A percentile compares a stretch with the other conserved stretches of the same genome.
Evolutionary conservation across 2,113 vertebrate species (phyloP).

Genomic region (Clarias magur): DNA sequence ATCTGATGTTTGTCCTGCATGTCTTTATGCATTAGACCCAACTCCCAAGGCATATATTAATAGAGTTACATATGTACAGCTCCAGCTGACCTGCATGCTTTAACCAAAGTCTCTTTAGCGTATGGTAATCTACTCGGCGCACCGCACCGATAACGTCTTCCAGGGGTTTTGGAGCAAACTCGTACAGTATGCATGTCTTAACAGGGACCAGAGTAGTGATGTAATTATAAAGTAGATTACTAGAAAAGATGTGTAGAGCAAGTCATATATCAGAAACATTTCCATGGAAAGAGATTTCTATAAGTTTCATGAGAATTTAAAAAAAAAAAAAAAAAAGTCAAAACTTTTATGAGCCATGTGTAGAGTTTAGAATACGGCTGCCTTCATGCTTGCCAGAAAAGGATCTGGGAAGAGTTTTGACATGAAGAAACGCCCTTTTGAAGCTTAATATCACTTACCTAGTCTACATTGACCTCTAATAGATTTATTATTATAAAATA

Average conservation of each 20-base stretch:
- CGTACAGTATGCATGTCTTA: slow-evolving; percentile 47
- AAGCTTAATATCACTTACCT: too few relatives aligned
- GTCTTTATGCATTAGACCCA: background rate
- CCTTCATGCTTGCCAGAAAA: background rate
- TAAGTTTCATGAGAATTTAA: background rate
- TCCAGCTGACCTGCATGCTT: slow-evolving; percentile 63
- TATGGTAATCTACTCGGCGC: background rate
- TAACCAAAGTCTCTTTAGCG: slow-evolving; percentile 59
- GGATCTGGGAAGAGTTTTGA: too few relatives aligned
- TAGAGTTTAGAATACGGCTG: background rate
- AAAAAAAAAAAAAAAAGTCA: background rate
- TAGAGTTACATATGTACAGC: background rate
- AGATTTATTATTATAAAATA: background rate
- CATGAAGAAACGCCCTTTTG: too few relatives aligned
- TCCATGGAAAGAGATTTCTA: background rate
- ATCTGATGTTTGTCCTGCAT: background rate
- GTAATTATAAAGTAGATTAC: slow-evolving; percentile 18
- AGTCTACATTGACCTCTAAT: background rate
- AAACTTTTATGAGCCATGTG: background rate
- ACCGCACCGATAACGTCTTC: slow-evolving; percentile 43
- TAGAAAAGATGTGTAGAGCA: background rate
- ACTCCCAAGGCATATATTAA: background rate
- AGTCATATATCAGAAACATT: background rate
- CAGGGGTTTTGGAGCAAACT: slow-evolving; percentile 31
- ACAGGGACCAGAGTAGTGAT: slow-evolving; percentile 29